Evolutionary conservation across 2,888 invertebrate species (phyloP), one percentile per base, ranked within the genome.

Genomic region (Hydrotaea diabolus): DNA sequence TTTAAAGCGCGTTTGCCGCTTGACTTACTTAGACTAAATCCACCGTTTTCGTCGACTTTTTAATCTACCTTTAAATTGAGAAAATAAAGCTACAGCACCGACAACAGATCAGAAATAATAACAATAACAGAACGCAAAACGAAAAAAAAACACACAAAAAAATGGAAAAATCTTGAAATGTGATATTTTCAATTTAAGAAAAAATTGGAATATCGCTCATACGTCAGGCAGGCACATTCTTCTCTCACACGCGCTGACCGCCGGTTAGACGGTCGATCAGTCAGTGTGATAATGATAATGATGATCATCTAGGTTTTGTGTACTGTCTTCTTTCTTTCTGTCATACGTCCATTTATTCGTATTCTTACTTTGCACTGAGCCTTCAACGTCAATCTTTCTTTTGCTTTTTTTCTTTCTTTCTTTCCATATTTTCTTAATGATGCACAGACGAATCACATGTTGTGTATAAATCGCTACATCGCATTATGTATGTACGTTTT

Each of bases 331-430:
- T 79, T 73, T 66, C 57, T 59, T 69, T 43, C 2, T 57, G 19
- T 46, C 23, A 39, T 39, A 39, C 8, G 13, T 39, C 9, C 39
- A 39, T 39, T 39, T 11, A 11, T n/a, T 11, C 39, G 3, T 39
- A 8, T 39, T 39, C 9, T 39, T 39, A 39, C 13, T 39, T 4
- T 39, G 9, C 31, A 64, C 26, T 87, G 88, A 89, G 87, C 88
- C 88, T 89, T 89, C 88, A 87, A 86, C 85, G 87, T 80, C 86
- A 87, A 89, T 89, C 87, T 88, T 85, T 85, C 82, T 80, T 75
- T 55, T 21, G 53, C 43, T 83, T 31, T 72, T 46, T 17, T 62
- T 15, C n/a, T 49, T 1, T 39, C 39, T 39, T 3, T 39, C 39
- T 39, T 3, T 39, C 39, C 17, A 5, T 19, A 15, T 53, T 53